Conservation (phyloP, 2,113 vertebrate genomes). For the Spea bombifrons region DNA sequence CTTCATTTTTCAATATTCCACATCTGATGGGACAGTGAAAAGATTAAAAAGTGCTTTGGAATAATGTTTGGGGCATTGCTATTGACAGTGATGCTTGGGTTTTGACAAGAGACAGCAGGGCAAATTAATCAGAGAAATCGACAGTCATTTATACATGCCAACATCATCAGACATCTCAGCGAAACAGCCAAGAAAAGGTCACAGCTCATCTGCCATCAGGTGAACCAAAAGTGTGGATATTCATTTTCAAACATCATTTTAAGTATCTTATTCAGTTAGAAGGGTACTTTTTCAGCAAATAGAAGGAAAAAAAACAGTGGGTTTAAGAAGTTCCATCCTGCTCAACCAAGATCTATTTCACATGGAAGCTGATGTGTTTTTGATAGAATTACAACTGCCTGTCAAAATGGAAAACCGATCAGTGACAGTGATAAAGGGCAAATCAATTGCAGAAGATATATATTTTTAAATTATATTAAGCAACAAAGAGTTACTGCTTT, state of each 20-base stretch:
- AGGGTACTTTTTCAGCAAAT: conserved; percentile 58
- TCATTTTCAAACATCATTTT: conserved; percentile 64
- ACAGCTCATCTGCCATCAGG: conserved; percentile 58
- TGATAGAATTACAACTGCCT: conserved; percentile 83
- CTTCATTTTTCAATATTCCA: conserved; percentile 50
- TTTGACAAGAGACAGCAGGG: conserved; percentile 66
- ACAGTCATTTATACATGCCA: conserved; percentile 73
- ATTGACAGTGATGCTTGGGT: conserved; percentile 64
- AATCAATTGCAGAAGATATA: conserved; percentile 69
- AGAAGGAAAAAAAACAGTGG: conserved; percentile 78
- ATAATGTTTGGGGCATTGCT: conserved; percentile 57
- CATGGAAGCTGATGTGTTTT: conserved; percentile 68
- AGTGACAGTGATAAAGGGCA: conserved; percentile 72
- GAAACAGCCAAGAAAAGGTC: conserved; percentile 71
- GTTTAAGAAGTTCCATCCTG: conserved; percentile 71
- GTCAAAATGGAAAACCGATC: conserved; percentile 77
- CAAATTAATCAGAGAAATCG: conserved; percentile 84
- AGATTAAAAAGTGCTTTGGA: conserved; percentile 57
- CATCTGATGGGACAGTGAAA: conserved; percentile 51
- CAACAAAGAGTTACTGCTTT: neutral
- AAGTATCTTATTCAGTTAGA: conserved; percentile 55
- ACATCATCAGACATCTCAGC: conserved; percentile 67
- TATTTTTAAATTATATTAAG: conserved; percentile 16
- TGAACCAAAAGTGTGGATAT: conserved; percentile 56
- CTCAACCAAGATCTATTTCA: conserved; percentile 68